Percentiles rank a stretch among this genome's conserved stretches.
These are phyloP conservation scores for Danionella cerebrum DNA, from an alignment of 2,113 vertebrate species.

Conservation along the genomic window DNA sequence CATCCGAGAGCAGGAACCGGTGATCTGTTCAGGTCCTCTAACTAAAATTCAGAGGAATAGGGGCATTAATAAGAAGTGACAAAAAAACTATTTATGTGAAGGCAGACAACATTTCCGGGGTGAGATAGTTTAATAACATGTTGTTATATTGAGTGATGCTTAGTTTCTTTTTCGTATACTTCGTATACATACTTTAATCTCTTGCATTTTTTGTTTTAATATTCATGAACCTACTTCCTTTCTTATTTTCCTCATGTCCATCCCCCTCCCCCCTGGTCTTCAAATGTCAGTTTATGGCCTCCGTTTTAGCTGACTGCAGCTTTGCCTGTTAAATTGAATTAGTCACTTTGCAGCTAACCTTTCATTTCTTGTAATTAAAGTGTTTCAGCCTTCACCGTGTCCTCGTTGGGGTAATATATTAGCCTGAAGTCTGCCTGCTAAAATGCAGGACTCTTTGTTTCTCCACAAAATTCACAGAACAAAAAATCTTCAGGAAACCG, in stretches of 20 bases:
- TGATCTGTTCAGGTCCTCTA: no score
- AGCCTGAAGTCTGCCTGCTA: background rate
- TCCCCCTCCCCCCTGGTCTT: background rate
- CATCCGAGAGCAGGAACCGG: no score
- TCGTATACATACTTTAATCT: background rate
- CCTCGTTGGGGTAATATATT: background rate
- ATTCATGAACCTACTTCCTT: background rate
- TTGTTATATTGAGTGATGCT: no score
- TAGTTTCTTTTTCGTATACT: no score
- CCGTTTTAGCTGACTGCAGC: constrained; percentile 25
- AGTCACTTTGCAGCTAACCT: background rate
- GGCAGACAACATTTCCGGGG: no score
- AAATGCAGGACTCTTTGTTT: background rate
- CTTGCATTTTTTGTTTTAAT: background rate
- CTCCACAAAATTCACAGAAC: background rate
- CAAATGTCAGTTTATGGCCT: background rate
- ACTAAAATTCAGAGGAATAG: no score
- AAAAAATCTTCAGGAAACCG: background rate
- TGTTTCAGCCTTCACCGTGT: background rate
- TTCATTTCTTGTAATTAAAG: constrained; percentile 30
- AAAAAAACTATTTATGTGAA: no score
- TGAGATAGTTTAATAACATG: no score
- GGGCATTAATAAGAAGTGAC: no score
- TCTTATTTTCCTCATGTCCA: background rate
- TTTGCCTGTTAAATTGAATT: constrained; percentile 15